These are phyloP conservation scores for Acleris laterana DNA, from an alignment of 2,888 invertebrate genomes.

Conservation along the genomic window DNA sequence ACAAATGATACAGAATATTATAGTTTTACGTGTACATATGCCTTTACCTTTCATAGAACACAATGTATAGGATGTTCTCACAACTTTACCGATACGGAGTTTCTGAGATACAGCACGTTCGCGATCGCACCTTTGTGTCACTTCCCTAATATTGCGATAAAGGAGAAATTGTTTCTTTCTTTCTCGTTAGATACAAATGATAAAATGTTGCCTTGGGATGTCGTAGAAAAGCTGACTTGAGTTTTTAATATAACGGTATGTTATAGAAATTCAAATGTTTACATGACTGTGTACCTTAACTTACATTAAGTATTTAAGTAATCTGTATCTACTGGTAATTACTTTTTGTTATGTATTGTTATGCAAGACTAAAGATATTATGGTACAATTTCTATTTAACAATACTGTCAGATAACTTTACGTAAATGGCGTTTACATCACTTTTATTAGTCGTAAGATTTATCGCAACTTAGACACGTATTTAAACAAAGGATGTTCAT, in stretches of 20 bases:
- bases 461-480: constrained; percentile 17
- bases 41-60: constrained; percentile 42
- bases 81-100: constrained; percentile 68
- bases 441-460: constrained; percentile 33
- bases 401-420: no score
- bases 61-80: constrained; percentile 55
- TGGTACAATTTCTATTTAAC: no score
- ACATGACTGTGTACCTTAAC: no score
- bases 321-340: no score
- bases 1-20: no score
- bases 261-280: no score
- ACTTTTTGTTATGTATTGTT: no score
- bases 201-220: constrained; percentile 11
- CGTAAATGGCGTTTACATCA: neutral
- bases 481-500: constrained; percentile 2
- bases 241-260: no score
- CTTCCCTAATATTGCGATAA: constrained; percentile 23
- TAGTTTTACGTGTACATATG: neutral
- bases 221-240: neutral
- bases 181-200: constrained; percentile 22
- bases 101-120: constrained; percentile 68
- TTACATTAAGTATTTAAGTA: no score
- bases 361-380: no score
- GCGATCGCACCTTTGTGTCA: constrained; percentile 38
- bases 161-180: constrained; percentile 25